Evolutionary conservation across 2,113 vertebrate species (phyloP), one percentile per base, ranked within the genome.

Genomic region (Ardeotis arabs): DNA sequence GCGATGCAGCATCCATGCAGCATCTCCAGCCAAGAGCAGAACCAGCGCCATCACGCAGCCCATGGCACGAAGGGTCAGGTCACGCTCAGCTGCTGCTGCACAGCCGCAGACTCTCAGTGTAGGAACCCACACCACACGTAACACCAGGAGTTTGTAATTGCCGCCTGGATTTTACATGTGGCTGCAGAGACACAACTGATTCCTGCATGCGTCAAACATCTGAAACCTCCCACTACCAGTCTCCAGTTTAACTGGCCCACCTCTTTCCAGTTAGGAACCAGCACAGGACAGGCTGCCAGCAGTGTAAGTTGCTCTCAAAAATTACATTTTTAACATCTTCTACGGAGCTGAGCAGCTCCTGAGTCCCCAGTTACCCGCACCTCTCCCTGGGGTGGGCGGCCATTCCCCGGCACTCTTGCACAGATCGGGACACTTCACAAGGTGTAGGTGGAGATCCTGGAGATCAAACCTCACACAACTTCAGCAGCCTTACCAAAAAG

Each of bases 351-450:
- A 47, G 45, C 33, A 33, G 45, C 45, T 64, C 50, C 67, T 0
- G 0, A 23, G 37, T 12, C 12, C 28, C 28, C 4, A 0, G 13
- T 27, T 29, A 44, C 47, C 1, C 1, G 31, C 11, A 12, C n/a
- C 31, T 22, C 33, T 53, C 7, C 44, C 75, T 3, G 0, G 3
- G 17, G 27, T 9, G 6, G 33, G 56, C 27, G 37, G 58, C 6
- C 4, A 0, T 14, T 41, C 24, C 64, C 64, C 19, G 1, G 21
- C 58, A 37, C n/a, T 7, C 39, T 25, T 15, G 29, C 22, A 3
- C 2, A 13, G 14, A 29, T 37, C 31, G 28, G 53, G 27, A 67
- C 37, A 5, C 27, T 62, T 67, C 13, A 45, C 27, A 56, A 62
- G 27, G 35, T 15, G 0, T 7, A 83, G 53, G 25, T 7, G 39